These are phyloP conservation scores for Stomatorhinus walkeri DNA, from an alignment of 2,797 vertebrate genomes.

Conservation along the genomic window DNA sequence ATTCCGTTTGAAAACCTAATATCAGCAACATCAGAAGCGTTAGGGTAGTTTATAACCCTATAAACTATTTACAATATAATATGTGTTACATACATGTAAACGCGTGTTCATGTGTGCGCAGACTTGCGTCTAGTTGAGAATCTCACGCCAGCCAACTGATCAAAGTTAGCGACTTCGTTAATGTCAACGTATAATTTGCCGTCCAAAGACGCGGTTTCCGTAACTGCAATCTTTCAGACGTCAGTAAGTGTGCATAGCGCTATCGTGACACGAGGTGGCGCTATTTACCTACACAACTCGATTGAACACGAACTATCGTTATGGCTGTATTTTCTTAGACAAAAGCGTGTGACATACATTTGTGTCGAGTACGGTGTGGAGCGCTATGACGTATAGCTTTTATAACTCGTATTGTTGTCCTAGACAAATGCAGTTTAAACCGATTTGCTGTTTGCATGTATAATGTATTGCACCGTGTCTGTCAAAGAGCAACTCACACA, in stretches of 20 bases:
- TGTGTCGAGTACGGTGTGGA: background rate
- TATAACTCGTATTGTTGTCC: background rate
- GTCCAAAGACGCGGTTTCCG: background rate
- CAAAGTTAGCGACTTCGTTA: background rate
- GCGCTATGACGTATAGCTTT: background rate
- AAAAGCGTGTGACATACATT: background rate
- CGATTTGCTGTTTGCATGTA: background rate
- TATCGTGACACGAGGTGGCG: background rate
- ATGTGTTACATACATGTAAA: background rate
- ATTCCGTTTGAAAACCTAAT: background rate
- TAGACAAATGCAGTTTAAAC: background rate
- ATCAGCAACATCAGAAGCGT: background rate
- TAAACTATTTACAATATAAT: background rate
- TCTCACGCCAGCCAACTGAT: background rate
- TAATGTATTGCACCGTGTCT: background rate
- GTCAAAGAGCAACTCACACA: constrained; percentile 23
- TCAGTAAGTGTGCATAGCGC: background rate
- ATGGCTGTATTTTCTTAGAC: background rate
- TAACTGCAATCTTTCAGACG: background rate
- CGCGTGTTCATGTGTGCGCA: background rate
- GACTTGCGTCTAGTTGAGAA: background rate
- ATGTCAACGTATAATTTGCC: background rate
- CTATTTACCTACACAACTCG: background rate
- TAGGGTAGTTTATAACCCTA: background rate
- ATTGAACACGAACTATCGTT: background rate